These are phyloP conservation scores for Nanorana parkeri DNA, from an alignment of 2,113 vertebrate genomes.

Conservation along the genomic window DNA sequence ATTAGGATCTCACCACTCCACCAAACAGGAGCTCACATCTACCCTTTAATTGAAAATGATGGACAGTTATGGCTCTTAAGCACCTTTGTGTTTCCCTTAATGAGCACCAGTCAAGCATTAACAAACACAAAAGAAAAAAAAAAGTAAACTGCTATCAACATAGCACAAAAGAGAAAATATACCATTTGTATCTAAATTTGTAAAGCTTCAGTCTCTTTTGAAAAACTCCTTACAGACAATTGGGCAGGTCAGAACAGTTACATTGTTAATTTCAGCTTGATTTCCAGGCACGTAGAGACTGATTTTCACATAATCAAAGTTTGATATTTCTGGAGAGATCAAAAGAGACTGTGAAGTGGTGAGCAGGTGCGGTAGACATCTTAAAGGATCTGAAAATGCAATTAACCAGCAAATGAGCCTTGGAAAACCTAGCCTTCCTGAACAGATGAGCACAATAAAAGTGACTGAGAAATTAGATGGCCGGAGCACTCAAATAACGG, in stretches of 20 bases:
- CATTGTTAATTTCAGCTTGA: slow-evolving; percentile 62
- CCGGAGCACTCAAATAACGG: slow-evolving; percentile 66
- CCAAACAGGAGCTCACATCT: background rate
- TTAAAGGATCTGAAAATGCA: slow-evolving; percentile 76
- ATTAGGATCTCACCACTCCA: background rate
- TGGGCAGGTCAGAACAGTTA: slow-evolving; percentile 60
- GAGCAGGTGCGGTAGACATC: slow-evolving; percentile 74
- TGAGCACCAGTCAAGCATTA: background rate
- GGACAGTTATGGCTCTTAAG: background rate
- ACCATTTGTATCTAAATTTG: slow-evolving; percentile 4
- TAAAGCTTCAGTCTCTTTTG: slow-evolving; percentile 2
- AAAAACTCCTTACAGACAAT: slow-evolving; percentile 45
- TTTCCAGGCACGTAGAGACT: slow-evolving; percentile 69
- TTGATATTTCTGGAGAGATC: slow-evolving; percentile 75
- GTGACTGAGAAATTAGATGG: slow-evolving; percentile 64
- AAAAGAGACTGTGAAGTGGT: slow-evolving; percentile 74
- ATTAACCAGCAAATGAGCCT: slow-evolving; percentile 80
- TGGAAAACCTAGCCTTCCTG: slow-evolving; percentile 68
- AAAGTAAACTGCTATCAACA: background rate
- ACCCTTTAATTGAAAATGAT: slow-evolving; percentile 1
- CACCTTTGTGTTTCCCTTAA: background rate
- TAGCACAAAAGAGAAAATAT: background rate
- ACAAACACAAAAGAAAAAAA: slow-evolving; percentile 13
- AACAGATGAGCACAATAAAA: slow-evolving; percentile 73
- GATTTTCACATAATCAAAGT: slow-evolving; percentile 75